These are phyloP conservation scores for Aplidium turbinatum DNA, from an alignment of 23 tunicate genomes.

Conservation along the genomic window DNA sequence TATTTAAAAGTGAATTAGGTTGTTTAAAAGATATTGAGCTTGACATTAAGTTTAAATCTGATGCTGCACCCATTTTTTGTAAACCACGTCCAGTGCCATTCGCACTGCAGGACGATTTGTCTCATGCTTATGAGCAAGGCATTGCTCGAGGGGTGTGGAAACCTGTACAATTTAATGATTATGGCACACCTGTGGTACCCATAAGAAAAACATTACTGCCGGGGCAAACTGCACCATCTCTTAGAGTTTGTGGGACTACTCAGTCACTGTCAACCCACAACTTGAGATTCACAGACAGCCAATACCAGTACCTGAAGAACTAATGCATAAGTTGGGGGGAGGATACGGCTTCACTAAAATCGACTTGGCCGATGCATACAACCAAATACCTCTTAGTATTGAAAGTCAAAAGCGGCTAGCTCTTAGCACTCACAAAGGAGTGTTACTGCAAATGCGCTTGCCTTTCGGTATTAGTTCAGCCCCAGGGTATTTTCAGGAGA, in stretches of 20 bases:
- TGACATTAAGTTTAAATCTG: neutral
- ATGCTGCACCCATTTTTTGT: neutral
- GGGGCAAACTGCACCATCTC: neutral
- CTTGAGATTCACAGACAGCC: slow-evolving; percentile 6
- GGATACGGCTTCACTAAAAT: too few species aligned
- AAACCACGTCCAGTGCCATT: neutral
- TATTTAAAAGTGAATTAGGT: slow-evolving; percentile 7
- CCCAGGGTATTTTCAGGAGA: neutral
- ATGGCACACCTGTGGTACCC: too few species aligned
- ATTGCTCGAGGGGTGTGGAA: slow-evolving; percentile 10
- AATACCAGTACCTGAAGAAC: slow-evolving; percentile 1
- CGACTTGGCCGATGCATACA: slow-evolving; percentile 20
- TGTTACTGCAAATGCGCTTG: neutral
- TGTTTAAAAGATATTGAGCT: slow-evolving; percentile 8
- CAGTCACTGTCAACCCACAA: neutral
- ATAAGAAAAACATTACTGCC: neutral
- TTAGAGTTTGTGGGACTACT: slow-evolving; percentile 8
- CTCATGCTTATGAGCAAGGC: slow-evolving; percentile 5
- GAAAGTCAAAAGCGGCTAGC: slow-evolving; percentile 25
- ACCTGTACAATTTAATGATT: slow-evolving; percentile 1
- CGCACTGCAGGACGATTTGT: slow-evolving; percentile 9
- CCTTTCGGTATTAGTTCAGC: slow-evolving; percentile 17
- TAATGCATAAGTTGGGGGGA: slow-evolving; percentile 4
- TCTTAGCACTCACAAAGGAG: slow-evolving; percentile 1
- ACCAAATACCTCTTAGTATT: neutral